Percentiles rank a stretch among this genome's conserved stretches.
These are phyloP conservation scores for Anarsia innoxiella DNA, from an alignment of 2,888 invertebrate genomes.

Conservation along the genomic window DNA sequence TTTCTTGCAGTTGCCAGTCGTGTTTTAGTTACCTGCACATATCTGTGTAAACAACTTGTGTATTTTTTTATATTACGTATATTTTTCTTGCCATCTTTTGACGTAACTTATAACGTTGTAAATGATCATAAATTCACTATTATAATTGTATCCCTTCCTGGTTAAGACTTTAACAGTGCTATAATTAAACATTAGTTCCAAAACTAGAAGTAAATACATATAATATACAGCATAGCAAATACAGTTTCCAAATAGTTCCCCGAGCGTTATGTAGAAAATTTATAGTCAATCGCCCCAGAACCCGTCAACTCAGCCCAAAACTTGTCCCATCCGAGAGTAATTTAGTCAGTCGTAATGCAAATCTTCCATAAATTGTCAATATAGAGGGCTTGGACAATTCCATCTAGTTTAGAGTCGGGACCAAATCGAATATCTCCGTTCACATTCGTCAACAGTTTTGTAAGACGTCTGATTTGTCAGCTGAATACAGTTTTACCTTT, in stretches of 20 bases:
- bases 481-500: neutral
- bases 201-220: too few relatives aligned
- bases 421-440: neutral
- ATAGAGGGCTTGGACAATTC: conserved; percentile 27
- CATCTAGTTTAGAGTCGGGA: conserved; percentile 12
- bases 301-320: conserved; percentile 26
- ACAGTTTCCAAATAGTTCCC: neutral
- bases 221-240: neutral
- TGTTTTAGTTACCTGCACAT: too few relatives aligned
- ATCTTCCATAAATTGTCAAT: conserved; percentile 67
- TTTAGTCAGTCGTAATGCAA: conserved; percentile 51
- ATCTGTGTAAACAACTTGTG: too few relatives aligned
- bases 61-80: too few relatives aligned
- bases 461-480: neutral
- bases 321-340: conserved; percentile 22
- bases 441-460: too few relatives aligned
- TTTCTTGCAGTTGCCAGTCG: conserved; percentile 29
- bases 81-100: too few relatives aligned
- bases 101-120: too few relatives aligned
- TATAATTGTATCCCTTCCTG: too few relatives aligned
- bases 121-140: too few relatives aligned
- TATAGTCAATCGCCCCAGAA: conserved; percentile 13
- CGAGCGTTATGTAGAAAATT: conserved; percentile 6
- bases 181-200: too few relatives aligned
- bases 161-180: too few relatives aligned